These are phyloP conservation scores for Hartigia nigra DNA, from an alignment of 2,888 invertebrate genomes.

Conservation along the genomic window DNA sequence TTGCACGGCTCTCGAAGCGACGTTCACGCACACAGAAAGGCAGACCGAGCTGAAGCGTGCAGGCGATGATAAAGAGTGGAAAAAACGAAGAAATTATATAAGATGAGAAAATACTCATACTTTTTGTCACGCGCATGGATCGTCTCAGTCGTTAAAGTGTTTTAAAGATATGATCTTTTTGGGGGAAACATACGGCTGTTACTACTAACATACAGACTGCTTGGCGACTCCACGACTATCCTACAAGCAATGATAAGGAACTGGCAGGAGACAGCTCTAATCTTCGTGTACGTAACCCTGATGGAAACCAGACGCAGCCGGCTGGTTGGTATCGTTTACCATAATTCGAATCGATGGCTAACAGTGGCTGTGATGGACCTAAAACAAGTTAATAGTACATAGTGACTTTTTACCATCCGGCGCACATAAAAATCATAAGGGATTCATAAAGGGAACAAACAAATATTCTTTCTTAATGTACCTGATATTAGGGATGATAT, in stretches of 20 bases:
- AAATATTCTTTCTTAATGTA: background rate
- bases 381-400: background rate
- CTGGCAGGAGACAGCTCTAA: background rate
- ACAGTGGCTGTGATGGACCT: background rate
- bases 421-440: background rate
- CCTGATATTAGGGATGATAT: background rate
- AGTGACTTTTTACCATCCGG: background rate
- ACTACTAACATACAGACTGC: background rate
- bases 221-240: slow-evolving; percentile 7
- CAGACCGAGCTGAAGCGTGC: background rate
- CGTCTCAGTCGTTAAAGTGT: background rate
- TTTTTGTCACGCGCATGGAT: slow-evolving; percentile 5
- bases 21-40: background rate
- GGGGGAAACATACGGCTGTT: background rate
- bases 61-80: background rate
- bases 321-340: background rate
- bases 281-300: background rate
- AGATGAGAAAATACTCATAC: background rate
- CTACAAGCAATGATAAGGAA: background rate
- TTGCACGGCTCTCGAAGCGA: background rate
- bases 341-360: background rate
- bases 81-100: background rate
- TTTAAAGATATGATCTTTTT: background rate
- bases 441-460: background rate
- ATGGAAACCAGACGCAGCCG: background rate